phyloP scores from a whole-genome alignment of 2,113 vertebrate genomes.

The Grammatotria lemairii region DNA sequence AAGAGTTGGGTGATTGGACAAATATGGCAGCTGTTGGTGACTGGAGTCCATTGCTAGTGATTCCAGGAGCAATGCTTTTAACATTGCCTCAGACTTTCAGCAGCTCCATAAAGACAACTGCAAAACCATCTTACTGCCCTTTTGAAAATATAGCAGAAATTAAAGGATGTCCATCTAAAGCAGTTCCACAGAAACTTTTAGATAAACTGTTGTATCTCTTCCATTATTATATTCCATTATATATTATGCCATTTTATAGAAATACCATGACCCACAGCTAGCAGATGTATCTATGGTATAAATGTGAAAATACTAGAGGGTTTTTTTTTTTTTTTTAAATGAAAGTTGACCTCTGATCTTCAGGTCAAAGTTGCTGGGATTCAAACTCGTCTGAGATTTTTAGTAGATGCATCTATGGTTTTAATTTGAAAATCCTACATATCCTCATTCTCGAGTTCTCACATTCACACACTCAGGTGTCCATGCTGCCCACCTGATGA shows the following conservation, averaged over 20 bases:
- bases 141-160: neutral
- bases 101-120: neutral
- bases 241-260: neutral
- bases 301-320: neutral
- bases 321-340: fast-evolving
- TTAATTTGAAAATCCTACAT: neutral
- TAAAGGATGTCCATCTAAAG: neutral
- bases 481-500: neutral
- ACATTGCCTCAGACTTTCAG: neutral
- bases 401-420: neutral
- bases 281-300: neutral
- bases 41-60: neutral
- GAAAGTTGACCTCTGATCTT: neutral
- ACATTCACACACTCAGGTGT: neutral
- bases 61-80: neutral
- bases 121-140: neutral
- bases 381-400: neutral
- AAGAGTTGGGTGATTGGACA: neutral
- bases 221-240: neutral
- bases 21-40: neutral
- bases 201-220: neutral
- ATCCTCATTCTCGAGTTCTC: fast-evolving
- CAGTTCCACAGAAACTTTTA: neutral
- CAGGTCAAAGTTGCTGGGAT: neutral
- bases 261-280: neutral